Base-by-base conservation (phyloP, 2,797 vertebrate genomes). In the Dromococcyx pavoninus region DNA sequence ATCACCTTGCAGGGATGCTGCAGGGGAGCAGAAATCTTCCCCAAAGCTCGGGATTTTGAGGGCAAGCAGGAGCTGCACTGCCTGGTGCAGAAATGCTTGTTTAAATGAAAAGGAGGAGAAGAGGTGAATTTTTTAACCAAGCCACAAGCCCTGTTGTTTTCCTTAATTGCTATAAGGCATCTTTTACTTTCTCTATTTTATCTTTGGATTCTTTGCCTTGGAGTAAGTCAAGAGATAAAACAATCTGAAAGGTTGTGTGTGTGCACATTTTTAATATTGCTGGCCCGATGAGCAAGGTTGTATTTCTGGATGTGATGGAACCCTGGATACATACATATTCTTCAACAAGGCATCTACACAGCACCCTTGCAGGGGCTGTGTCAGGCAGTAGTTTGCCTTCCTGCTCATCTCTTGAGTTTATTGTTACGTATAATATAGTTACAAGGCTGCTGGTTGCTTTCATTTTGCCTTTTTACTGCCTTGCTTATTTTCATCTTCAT, bases 391-490 rank as follows among this genome's bases (percentile, higher is more conserved):
- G 13, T 24, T 84, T 25, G 11, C 33, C 32, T 37, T 72, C 39
- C 39, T 56, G 15, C 65, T 88, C 73, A 27, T 86, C 69, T 78
- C 3, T 30, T 64, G 22, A 57, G 37, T 86, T 92, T 67, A n/a
- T 74, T 43, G 28, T 61, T 92, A 16, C 61, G 44, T 30, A 3
- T 3, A 66, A 75, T 17, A 18, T 18, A 8, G 72, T 88, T 53
- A 3, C 15, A 33, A 80, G 56, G 57, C 78, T 88, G 81, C 85
- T 71, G 33, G 43, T 85, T 91, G 64, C 85, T 88, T 89, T 95
- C 70, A 62, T 94, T 89, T 73, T 66, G 62, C 56, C 54, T 91
- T 92, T 95, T 92, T 89, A 72, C 54, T 66, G 82, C 72, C 78
- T 84, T 62, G 69, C 65, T 92, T 89, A 15, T 89, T 93, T 86